Evolutionary conservation across 2,797 vertebrate species (phyloP).

Genomic region (Coranthus polyacanthus): DNA sequence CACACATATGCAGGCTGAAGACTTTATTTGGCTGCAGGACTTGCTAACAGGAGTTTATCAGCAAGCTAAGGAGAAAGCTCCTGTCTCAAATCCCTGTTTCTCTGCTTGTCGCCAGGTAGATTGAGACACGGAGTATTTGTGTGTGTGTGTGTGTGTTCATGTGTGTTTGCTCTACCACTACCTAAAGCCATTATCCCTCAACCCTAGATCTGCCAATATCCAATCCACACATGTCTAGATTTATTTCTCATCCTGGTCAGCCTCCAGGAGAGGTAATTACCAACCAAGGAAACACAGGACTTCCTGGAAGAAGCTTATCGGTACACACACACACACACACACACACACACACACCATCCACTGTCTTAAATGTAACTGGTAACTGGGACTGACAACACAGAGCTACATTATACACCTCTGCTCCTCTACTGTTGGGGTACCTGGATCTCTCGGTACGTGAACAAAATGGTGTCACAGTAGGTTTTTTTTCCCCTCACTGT

Average conservation of each 20-base stretch:
- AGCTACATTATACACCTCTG: slow-evolving; percentile 24
- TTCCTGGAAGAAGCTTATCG: slow-evolving; percentile 72
- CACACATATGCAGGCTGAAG: slow-evolving; percentile 15
- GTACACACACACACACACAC: slow-evolving; percentile 55
- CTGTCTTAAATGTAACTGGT: slow-evolving; percentile 59
- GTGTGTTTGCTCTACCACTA: slow-evolving; percentile 39
- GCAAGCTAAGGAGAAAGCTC: slow-evolving; percentile 33
- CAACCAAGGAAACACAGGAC: slow-evolving; percentile 63
- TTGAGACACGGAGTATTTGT: slow-evolving; percentile 24
- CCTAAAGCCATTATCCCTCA: slow-evolving; percentile 58
- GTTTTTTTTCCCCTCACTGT: neutral
- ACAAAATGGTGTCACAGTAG: neutral
- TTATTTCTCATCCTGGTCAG: slow-evolving; percentile 64
- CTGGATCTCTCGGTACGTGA: slow-evolving; percentile 8
- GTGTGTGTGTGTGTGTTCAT: slow-evolving; percentile 17
- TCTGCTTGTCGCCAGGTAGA: slow-evolving; percentile 20
- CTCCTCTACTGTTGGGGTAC: neutral
- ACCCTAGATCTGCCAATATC: slow-evolving; percentile 61
- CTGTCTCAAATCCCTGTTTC: slow-evolving; percentile 54
- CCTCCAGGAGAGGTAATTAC: slow-evolving; percentile 77
- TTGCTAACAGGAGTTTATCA: slow-evolving; percentile 51
- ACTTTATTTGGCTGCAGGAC: slow-evolving; percentile 51
- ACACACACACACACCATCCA: slow-evolving; percentile 60
- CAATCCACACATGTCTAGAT: slow-evolving; percentile 63
- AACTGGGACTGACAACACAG: slow-evolving; percentile 47